Evolutionary conservation across 2,797 vertebrate genomes (phyloP).

Genomic region (Diceros bicornis): DNA sequence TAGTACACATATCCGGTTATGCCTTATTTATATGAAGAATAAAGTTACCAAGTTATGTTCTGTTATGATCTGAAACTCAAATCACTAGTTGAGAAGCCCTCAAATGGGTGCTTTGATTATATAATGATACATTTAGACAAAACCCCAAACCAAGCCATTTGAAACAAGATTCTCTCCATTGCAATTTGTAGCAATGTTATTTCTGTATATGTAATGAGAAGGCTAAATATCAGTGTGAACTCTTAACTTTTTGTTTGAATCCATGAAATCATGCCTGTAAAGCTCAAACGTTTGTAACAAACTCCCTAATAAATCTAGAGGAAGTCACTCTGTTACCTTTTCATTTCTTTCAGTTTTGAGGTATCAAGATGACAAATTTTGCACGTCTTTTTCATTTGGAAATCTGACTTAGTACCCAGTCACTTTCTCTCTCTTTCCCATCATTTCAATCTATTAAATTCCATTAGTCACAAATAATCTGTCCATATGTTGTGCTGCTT

Average conservation of each 20-base stretch:
- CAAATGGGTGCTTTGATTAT: slow-evolving; percentile 80
- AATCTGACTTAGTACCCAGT: neutral
- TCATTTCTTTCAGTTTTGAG: slow-evolving; percentile 66
- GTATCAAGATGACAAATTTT: neutral
- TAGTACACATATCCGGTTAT: slow-evolving; percentile 57
- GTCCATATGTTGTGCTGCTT: neutral
- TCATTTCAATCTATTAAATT: neutral
- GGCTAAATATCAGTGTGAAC: slow-evolving; percentile 75
- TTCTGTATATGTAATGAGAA: slow-evolving; percentile 64
- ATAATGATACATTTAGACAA: slow-evolving; percentile 75
- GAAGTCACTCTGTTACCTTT: slow-evolving; percentile 71
- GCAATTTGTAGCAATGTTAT: slow-evolving; percentile 57
- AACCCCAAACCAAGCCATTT: slow-evolving; percentile 74
- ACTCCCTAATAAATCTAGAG: slow-evolving; percentile 79
- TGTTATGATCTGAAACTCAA: slow-evolving; percentile 69
- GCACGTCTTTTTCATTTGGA: neutral
- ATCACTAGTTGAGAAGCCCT: slow-evolving; percentile 74
- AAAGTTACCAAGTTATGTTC: slow-evolving; percentile 64
- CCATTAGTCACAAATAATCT: neutral
- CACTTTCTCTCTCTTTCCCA: neutral
- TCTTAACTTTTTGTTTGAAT: slow-evolving; percentile 66
- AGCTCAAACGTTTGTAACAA: slow-evolving; percentile 72
- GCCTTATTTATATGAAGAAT: slow-evolving; percentile 75
- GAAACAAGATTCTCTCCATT: slow-evolving; percentile 51
- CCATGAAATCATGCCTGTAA: slow-evolving; percentile 71